phyloP scores from a whole-genome alignment of 2,797 vertebrate species.

The Lutjanus campechanus region DNA sequence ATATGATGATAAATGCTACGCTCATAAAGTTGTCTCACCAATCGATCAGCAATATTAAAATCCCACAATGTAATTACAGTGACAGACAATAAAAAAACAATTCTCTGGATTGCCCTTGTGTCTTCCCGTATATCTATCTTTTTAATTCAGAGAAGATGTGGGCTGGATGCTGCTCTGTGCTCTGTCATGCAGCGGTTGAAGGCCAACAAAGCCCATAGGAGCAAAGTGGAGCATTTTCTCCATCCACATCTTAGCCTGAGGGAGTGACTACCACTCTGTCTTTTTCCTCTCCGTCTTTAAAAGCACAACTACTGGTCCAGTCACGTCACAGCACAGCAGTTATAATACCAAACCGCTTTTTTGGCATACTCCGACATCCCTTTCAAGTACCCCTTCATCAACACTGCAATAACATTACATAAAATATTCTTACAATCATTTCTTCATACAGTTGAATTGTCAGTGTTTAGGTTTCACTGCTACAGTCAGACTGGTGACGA shows the following conservation, averaged over 20 bases:
- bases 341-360: neutral
- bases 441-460: neutral
- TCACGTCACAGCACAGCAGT: neutral
- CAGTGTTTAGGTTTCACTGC: neutral
- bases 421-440: neutral
- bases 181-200: slow-evolving; percentile 37
- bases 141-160: slow-evolving; percentile 30
- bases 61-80: slow-evolving; percentile 23
- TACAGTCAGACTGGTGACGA: neutral
- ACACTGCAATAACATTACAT: neutral
- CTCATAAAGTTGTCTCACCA: slow-evolving; percentile 21
- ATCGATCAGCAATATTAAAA: slow-evolving; percentile 36
- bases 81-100: slow-evolving; percentile 40
- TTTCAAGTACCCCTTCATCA: neutral
- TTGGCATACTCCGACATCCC: neutral
- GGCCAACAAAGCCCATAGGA: slow-evolving; percentile 29
- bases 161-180: slow-evolving; percentile 40
- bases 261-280: slow-evolving; percentile 18
- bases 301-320: slow-evolving; percentile 8
- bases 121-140: slow-evolving; percentile 11
- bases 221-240: slow-evolving; percentile 36
- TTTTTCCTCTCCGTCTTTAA: slow-evolving; percentile 5
- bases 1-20: slow-evolving; percentile 1
- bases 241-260: slow-evolving; percentile 22
- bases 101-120: neutral